Conservation (phyloP, 2,888 invertebrate species). For the Selenia dentaria region DNA sequence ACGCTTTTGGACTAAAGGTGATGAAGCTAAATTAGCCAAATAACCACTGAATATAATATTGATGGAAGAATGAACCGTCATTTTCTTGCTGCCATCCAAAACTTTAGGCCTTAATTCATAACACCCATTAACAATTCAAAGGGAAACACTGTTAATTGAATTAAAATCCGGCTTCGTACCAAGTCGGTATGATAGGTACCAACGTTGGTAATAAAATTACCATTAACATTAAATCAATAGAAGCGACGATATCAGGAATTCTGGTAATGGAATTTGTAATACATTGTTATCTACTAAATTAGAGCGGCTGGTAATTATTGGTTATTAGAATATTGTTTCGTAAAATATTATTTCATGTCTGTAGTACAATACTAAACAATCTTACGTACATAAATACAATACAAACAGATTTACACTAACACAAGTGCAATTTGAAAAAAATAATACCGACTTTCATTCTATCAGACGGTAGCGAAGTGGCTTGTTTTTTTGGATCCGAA, state of each 20-base stretch:
- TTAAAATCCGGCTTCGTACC: constrained; percentile 42
- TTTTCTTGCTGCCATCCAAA: constrained; percentile 3
- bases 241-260: constrained; percentile 30
- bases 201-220: constrained; percentile 47
- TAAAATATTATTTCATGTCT: too few relatives aligned
- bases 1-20: too few relatives aligned
- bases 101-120: constrained; percentile 36
- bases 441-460: too few relatives aligned
- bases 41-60: too few relatives aligned
- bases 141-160: constrained; percentile 53
- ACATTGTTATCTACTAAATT: constrained; percentile 12
- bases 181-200: constrained; percentile 24
- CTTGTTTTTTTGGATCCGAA: too few relatives aligned
- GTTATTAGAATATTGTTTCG: not conserved
- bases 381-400: too few relatives aligned
- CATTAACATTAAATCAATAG: constrained; percentile 52
- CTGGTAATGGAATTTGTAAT: constrained; percentile 23
- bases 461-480: too few relatives aligned
- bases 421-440: too few relatives aligned
- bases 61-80: too few relatives aligned
- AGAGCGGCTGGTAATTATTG: not conserved
- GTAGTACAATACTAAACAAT: too few relatives aligned
- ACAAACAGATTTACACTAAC: too few relatives aligned
- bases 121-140: constrained; percentile 45
- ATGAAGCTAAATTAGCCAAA: too few relatives aligned